Evolutionary conservation across 2,113 vertebrate species (phyloP).

Genomic region (Tachycineta bicolor): DNA sequence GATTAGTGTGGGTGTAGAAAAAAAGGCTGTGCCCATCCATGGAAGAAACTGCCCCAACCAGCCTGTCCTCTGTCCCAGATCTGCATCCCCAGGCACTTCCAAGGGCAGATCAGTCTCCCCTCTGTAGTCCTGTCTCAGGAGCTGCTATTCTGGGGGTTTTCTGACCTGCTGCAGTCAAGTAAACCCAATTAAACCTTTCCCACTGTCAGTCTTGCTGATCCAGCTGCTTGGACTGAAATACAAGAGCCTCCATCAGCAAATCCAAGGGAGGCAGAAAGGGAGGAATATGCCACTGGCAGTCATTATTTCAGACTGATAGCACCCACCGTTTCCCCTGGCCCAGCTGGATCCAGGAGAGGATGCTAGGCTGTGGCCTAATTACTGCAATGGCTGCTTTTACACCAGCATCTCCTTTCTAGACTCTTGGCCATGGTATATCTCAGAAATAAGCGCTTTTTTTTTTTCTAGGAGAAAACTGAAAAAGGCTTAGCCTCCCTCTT

Average conservation of each 20-base stretch:
- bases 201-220: not conserved
- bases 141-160: not conserved
- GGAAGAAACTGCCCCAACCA: not conserved
- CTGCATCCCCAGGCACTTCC: rapidly evolving
- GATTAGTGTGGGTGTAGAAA: not conserved
- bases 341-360: not conserved
- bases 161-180: not conserved
- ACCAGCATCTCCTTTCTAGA: not conserved
- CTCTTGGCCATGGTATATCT: not conserved
- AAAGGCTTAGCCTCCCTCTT: not conserved
- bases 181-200: not conserved
- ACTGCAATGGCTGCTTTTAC: not conserved
- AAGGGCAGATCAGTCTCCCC: not conserved
- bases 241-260: not conserved
- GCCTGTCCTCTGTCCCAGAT: not conserved
- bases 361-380: not conserved
- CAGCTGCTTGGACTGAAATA: not conserved
- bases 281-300: not conserved
- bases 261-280: not conserved
- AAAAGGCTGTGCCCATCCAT: not conserved
- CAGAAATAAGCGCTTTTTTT: not conserved
- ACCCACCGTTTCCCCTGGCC: rapidly evolving
- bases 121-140: not conserved
- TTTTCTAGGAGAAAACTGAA: not conserved
- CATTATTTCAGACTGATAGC: not conserved